Conservation (phyloP, 1,140 invertebrate genomes). For the Drosophila mauritiana region DNA sequence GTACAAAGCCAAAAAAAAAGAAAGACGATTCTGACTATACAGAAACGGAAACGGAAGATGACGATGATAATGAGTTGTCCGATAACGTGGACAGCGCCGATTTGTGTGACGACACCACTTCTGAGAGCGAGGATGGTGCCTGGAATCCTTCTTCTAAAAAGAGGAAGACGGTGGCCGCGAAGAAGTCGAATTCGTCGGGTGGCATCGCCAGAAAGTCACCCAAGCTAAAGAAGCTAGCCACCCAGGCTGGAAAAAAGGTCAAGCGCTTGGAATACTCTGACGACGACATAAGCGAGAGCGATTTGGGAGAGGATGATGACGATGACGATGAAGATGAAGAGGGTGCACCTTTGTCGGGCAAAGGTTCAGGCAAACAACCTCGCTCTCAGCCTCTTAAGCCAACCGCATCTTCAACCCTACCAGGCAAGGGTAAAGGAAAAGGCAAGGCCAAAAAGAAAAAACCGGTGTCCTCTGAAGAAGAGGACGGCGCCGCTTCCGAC, state of each 20-base stretch:
- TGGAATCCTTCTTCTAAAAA: constrained; percentile 79
- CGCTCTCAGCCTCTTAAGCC: constrained; percentile 71
- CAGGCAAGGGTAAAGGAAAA: constrained; percentile 63
- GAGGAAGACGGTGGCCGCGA: constrained; percentile 44
- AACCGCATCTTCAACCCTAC: constrained; percentile 31
- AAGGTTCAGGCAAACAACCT: constrained; percentile 79
- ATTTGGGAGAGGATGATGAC: constrained; percentile 73
- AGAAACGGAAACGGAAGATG: constrained; percentile 86
- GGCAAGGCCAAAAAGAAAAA: constrained; percentile 68
- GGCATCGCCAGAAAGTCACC: constrained; percentile 68
- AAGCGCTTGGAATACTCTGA: constrained; percentile 78
- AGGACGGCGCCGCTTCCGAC: constrained; percentile 85
- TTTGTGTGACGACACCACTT: constrained; percentile 84
- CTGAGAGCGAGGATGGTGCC: constrained; percentile 73
- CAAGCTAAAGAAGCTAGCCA: constrained; percentile 64
- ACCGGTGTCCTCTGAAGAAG: constrained; percentile 59
- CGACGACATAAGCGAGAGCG: constrained; percentile 78
- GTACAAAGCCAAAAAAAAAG: constrained; percentile 72
- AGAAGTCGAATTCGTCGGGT: constrained; percentile 38
- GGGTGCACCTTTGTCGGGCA: constrained; percentile 57
- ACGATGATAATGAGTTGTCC: constrained; percentile 86
- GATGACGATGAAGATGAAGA: constrained; percentile 74
- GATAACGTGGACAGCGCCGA: constrained; percentile 88
- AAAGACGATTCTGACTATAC: constrained; percentile 83
- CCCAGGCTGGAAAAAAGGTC: constrained; percentile 46